Evolutionary conservation across 2,113 vertebrate genomes (phyloP), one percentile per base, ranked within the genome.

Genomic region (Todiramphus saurophagus): DNA sequence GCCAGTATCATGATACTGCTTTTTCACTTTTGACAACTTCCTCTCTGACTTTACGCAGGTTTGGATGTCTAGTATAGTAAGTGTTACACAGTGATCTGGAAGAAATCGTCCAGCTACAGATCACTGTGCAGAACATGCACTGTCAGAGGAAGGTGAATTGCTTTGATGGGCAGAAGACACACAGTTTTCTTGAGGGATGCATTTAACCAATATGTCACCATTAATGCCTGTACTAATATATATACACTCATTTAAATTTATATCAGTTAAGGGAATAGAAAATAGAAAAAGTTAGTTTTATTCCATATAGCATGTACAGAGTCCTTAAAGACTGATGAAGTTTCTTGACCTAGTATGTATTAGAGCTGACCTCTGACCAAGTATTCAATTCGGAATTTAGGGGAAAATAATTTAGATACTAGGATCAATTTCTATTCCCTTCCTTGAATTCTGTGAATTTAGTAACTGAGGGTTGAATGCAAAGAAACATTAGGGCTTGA

Each of bases 181-280:
- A 43, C 1, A 23, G 7, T 21, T 77, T 79, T 73, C 16, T 59
- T 5, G 8, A 72, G 11, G 18, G 6, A 39, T 48, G 11, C 1
- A 55, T 50, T 55, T 87, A 68, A 91, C 14, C 5, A 81, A 16
- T 37, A 55, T 68, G 48, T 48, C 25, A 55, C n/a, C 20, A 50
- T 48, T 53, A 67, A 53, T 33, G 50, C 2, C 20, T 48, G 7
- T 33, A 66, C 14, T 37, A 51, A 72, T 30, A 77, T 2, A 64
- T 1, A 1, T 1, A 2, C n/a, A 20, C 11, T 7, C 25, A 68
- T 16, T 84, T 67, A 13, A 72, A 73, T 2, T 46, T 39, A n/a
- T 8, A 10, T 60, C 74, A 78, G 13, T n/a, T 59, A 51, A 66
- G 13, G 44, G 25, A 84, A 50, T 6, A 81, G 59, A n/a, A 84